Evolutionary conservation across 1,140 invertebrate species (phyloP).

Genomic region (Lutraria rhynchaena): DNA sequence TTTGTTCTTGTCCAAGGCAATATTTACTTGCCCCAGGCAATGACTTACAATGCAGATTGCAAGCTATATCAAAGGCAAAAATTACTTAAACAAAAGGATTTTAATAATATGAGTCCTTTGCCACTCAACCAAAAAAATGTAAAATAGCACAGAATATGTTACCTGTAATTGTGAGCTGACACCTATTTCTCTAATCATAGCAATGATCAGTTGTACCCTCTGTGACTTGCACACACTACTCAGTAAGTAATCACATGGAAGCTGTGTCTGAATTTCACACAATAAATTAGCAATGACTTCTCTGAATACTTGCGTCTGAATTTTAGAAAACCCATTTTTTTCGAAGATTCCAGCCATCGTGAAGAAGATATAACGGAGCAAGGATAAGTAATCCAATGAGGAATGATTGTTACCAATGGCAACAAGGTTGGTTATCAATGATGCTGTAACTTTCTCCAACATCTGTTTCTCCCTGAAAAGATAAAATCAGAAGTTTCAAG

Average conservation of each 20-base stretch:
- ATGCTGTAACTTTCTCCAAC: slow-evolving; percentile 57
- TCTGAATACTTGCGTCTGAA: slow-evolving; percentile 48
- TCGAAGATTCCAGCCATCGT: slow-evolving; percentile 49
- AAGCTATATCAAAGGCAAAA: too few species aligned
- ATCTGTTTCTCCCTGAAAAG: slow-evolving; percentile 54
- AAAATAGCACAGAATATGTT: too few species aligned
- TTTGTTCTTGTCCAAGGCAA: too few species aligned
- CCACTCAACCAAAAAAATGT: too few species aligned
- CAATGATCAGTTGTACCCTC: slow-evolving; percentile 31
- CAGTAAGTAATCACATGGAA: slow-evolving; percentile 28
- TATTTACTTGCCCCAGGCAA: too few species aligned
- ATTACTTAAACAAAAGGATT: too few species aligned
- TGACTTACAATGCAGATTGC: too few species aligned
- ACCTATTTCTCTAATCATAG: slow-evolving; percentile 54
- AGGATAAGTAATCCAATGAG: slow-evolving; percentile 11
- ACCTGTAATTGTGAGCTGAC: slow-evolving; percentile 35
- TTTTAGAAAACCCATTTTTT: slow-evolving; percentile 42
- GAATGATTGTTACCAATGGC: slow-evolving; percentile 39
- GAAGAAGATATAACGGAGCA: slow-evolving; percentile 45
- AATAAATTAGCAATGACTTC: slow-evolving; percentile 41
- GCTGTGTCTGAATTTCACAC: slow-evolving; percentile 51
- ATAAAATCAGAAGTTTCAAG: slow-evolving; percentile 8
- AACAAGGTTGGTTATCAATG: slow-evolving; percentile 48
- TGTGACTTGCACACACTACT: slow-evolving; percentile 50
- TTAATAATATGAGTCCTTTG: too few species aligned